phyloP scores from a whole-genome alignment of 2,113 vertebrate genomes.

The Phalacrocorax carbo region DNA sequence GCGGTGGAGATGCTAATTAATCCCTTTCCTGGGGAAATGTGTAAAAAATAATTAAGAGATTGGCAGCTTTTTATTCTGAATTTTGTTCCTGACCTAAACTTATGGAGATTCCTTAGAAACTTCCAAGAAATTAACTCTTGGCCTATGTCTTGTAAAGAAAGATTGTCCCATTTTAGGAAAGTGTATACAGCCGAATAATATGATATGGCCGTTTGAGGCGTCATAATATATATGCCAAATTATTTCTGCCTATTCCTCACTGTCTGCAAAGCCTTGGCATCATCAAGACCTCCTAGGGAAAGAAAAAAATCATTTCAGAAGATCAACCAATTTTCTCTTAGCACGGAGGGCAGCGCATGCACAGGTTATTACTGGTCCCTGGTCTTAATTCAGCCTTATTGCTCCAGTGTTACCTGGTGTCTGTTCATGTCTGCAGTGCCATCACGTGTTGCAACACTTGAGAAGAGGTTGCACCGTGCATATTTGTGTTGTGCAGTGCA shows the following conservation, averaged over 20 bases:
- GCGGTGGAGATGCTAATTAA: neutral
- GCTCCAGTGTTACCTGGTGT: neutral
- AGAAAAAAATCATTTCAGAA: neutral
- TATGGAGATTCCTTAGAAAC: neutral
- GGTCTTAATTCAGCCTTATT: neutral
- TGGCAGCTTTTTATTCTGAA: neutral
- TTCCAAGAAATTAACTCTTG: neutral
- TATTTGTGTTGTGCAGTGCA: neutral
- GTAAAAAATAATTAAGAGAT: neutral
- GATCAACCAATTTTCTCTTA: neutral
- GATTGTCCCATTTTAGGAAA: neutral
- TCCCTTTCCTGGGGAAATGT: neutral
- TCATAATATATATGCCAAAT: neutral
- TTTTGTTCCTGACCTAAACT: neutral
- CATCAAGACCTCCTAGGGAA: neutral
- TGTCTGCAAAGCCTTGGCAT: neutral
- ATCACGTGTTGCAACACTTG: neutral
- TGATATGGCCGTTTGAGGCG: neutral
- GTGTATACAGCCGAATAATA: neutral
- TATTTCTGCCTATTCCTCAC: neutral
- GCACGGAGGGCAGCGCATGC: neutral
- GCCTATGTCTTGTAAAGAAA: neutral
- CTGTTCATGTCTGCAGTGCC: neutral
- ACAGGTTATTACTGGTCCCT: neutral
- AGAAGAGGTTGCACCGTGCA: neutral